Percentiles rank a stretch among this genome's conserved stretches.
These are phyloP conservation scores for Drosophila macrothrix DNA, from an alignment of 2,888 invertebrate genomes.

Conservation along the genomic window DNA sequence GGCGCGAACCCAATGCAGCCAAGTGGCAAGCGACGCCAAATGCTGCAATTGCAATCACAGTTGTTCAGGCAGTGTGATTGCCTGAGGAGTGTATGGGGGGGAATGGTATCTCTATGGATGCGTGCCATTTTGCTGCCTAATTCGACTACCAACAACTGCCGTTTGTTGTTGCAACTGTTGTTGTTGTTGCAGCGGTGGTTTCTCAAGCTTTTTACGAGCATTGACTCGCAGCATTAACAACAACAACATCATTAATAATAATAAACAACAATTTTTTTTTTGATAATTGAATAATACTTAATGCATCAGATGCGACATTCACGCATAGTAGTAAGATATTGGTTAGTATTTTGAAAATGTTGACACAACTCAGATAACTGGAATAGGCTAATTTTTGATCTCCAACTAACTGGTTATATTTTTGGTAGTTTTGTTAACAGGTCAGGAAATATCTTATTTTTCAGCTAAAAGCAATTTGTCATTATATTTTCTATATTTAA, in stretches of 20 bases:
- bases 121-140: constrained; percentile 77
- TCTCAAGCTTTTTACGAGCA: constrained; percentile 66
- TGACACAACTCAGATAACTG: neutral
- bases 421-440: neutral
- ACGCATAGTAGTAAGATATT: constrained; percentile 9
- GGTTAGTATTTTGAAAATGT: neutral
- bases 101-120: constrained; percentile 65
- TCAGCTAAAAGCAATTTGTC: neutral
- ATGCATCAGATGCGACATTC: constrained; percentile 28
- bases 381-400: neutral
- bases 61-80: constrained; percentile 26
- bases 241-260: constrained; percentile 32
- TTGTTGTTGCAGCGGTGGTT: constrained; percentile 26
- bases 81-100: neutral
- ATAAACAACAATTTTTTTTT: constrained; percentile 39
- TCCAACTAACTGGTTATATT: neutral
- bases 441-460: neutral
- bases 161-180: constrained; percentile 6
- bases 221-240: constrained; percentile 50
- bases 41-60: constrained; percentile 71
- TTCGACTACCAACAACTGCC: constrained; percentile 73
- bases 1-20: constrained; percentile 77
- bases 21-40: constrained; percentile 74
- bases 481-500: neutral
- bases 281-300: constrained; percentile 74